phyloP scores from a whole-genome alignment of 1,140 invertebrate genomes.

The Drosophila guanche region DNA sequence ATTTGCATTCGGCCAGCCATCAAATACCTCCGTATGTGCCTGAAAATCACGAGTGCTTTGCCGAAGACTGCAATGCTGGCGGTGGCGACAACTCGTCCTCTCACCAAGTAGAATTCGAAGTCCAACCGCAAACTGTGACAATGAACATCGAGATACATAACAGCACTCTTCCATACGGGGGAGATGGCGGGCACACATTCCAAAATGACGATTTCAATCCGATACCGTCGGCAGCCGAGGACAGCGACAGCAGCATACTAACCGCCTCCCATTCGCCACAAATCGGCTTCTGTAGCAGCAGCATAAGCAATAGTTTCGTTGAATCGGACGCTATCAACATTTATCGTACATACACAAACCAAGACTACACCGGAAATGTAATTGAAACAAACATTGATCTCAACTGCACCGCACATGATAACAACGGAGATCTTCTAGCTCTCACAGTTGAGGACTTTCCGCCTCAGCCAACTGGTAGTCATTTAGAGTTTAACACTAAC shows the following conservation, averaged over 20 bases:
- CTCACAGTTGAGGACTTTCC: conserved; percentile 74
- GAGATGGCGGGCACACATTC: conserved; percentile 64
- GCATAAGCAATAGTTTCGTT: conserved; percentile 52
- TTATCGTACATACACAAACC: conserved; percentile 43
- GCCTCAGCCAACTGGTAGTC: conserved; percentile 79
- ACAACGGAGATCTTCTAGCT: conserved; percentile 76
- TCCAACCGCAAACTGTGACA: conserved; percentile 69
- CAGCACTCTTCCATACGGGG: conserved; percentile 53
- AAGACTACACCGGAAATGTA: conserved; percentile 65
- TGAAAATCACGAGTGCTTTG: conserved; percentile 60
- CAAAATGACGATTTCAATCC: conserved; percentile 68
- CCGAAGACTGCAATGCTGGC: conserved; percentile 57
- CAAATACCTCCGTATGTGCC: conserved; percentile 58
- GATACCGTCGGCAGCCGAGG: conserved; percentile 67
- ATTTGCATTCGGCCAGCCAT: conserved; percentile 82
- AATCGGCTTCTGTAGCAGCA: conserved; percentile 53
- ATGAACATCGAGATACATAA: conserved; percentile 82
- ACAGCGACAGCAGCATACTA: conserved; percentile 73
- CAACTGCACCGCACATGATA: conserved; percentile 74
- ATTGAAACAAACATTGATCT: conserved; percentile 73
- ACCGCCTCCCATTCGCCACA: conserved; percentile 75
- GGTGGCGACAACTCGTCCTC: conserved; percentile 53
- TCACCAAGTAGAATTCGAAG: conserved; percentile 44
- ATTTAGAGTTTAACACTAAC: conserved; percentile 82
- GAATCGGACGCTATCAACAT: conserved; percentile 56